These are phyloP conservation scores for Palaemon carinicauda DNA, from an alignment of 1,140 invertebrate species.

Conservation along the genomic window DNA sequence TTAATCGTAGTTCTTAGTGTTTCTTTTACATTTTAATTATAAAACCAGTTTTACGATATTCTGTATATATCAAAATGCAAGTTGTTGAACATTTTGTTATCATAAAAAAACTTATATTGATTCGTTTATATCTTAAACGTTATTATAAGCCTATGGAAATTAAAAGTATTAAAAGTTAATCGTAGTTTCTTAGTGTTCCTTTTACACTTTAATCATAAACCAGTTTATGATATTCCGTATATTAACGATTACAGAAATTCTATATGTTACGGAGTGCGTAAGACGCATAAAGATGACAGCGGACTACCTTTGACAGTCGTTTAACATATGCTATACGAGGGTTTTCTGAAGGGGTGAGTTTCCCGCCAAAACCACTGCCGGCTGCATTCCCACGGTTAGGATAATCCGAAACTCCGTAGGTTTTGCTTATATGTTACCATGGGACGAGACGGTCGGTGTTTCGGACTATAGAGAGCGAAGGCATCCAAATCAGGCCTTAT, in stretches of 20 bases:
- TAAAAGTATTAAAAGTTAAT: too few relatives aligned
- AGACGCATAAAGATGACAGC: not conserved
- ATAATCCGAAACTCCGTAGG: constrained; percentile 10
- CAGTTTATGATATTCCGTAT: too few relatives aligned
- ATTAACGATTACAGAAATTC: not conserved
- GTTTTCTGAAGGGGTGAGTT: not conserved
- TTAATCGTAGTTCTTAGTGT: too few relatives aligned
- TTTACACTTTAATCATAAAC: too few relatives aligned
- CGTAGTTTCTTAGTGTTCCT: too few relatives aligned
- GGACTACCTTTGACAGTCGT: not conserved
- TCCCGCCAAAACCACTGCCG: constrained; percentile 47
- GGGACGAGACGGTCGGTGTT: constrained; percentile 15
- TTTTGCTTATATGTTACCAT: not conserved
- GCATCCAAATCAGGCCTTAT: not conserved
- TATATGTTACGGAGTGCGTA: not conserved
- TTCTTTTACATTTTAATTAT: too few relatives aligned
- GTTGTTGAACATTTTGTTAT: too few relatives aligned
- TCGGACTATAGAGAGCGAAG: not conserved
- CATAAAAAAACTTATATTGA: too few relatives aligned
- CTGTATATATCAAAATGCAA: too few relatives aligned
- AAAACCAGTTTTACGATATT: too few relatives aligned
- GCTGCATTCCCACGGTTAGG: constrained; percentile 52
- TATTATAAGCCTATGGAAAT: too few relatives aligned
- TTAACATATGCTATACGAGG: not conserved
- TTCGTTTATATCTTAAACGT: too few relatives aligned